These are phyloP conservation scores for Oreohelix idahoensis DNA, from an alignment of 1,140 invertebrate species.

Conservation along the genomic window DNA sequence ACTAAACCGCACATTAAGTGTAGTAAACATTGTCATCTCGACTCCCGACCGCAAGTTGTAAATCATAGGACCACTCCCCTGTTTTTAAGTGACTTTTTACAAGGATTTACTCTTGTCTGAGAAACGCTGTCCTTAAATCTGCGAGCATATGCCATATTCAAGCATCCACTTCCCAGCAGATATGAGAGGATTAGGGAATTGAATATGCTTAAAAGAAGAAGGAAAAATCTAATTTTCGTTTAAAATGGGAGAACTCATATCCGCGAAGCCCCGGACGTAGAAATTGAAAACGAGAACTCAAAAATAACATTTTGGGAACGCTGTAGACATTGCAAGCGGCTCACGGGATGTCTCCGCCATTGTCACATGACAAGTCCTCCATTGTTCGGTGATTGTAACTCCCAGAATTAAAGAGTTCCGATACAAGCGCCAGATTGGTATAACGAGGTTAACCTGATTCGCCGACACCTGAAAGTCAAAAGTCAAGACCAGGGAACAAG, in stretches of 20 bases:
- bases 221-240: not conserved
- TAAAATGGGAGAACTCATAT: not conserved
- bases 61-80: not conserved
- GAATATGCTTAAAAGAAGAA: not conserved
- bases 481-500: not conserved
- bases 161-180: not conserved
- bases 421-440: not conserved
- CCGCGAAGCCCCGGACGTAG: not conserved
- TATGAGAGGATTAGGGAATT: constrained; percentile 5
- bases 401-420: not conserved
- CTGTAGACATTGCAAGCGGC: not conserved
- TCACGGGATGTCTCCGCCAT: not conserved
- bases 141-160: constrained; percentile 11
- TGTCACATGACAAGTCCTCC: not conserved
- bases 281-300: not conserved
- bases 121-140: not conserved
- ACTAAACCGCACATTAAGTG: not conserved
- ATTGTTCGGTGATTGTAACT: not conserved
- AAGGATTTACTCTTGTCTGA: not conserved
- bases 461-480: not conserved
- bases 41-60: not conserved
- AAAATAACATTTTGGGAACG: not conserved
- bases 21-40: not conserved
- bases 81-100: constrained; percentile 1
- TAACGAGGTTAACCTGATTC: not conserved